Conservation (phyloP, 2,797 vertebrate species). For the Pelodytes ibericus region DNA sequence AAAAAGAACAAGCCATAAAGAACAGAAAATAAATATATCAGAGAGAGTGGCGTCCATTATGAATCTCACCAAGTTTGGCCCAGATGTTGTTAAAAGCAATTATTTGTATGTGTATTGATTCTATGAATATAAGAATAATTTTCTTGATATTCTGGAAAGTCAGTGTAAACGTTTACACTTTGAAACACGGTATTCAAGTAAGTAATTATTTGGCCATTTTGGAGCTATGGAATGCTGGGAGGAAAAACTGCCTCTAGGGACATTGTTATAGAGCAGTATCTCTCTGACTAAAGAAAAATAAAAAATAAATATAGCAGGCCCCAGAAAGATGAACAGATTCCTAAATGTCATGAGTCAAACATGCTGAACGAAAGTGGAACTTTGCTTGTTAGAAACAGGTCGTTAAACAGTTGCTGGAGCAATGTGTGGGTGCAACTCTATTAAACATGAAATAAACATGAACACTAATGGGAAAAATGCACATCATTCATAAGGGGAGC, state of each 20-base stretch:
- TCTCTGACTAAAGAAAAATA: slow-evolving; percentile 1
- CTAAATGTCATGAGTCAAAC: slow-evolving; percentile 27
- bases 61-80: too few relatives aligned
- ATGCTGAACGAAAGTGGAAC: not conserved
- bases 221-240: slow-evolving; percentile 1
- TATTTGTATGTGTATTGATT: too few relatives aligned
- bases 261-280: slow-evolving; percentile 17
- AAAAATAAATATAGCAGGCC: slow-evolving; percentile 3
- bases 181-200: not conserved
- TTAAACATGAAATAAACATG: too few relatives aligned
- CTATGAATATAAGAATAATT: not conserved
- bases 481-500: too few relatives aligned
- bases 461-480: too few relatives aligned
- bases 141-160: not conserved
- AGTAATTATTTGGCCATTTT: slow-evolving; percentile 26
- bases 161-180: slow-evolving; percentile 32
- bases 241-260: slow-evolving; percentile 32
- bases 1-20: too few relatives aligned
- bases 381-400: too few relatives aligned
- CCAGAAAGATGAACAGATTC: slow-evolving; percentile 16
- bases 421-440: too few relatives aligned
- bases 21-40: too few relatives aligned
- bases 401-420: too few relatives aligned
- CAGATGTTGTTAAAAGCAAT: too few relatives aligned
- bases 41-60: too few relatives aligned